Evolutionary conservation across 2,797 vertebrate genomes (phyloP), one percentile per base, ranked within the genome.

Genomic region (Xyrichtys novacula): DNA sequence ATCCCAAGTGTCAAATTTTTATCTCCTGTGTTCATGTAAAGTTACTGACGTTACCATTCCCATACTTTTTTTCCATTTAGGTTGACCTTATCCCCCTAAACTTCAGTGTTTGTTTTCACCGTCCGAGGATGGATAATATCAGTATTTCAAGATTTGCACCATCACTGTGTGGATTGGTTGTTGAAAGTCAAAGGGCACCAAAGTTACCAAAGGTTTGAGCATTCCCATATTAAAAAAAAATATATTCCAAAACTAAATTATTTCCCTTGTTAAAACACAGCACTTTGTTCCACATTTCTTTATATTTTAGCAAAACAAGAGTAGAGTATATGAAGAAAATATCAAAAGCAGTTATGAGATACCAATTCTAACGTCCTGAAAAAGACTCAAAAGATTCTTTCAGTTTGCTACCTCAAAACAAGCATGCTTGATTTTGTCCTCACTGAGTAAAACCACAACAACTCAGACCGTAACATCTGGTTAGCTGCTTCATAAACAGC

Each of bases 361-460:
- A 40, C 20, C 7, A 48, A 34, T 49, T 59, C 4, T 65, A 53
- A 64, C 73, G 50, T 65, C 73, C 2, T 17, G 17, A 8, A 54
- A 47, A 36, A 62, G 11, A 50, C 7, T 63, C 61, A 31, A 31
- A 2, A n/a, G 7, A 66, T 28, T 36, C 10, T 60, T 76, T 84
- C 44, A 67, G 74, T 87, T 89, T 83, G 64, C 86, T 90, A 89
- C 84, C 88, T 90, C 86, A 80, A 52, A 80, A 83, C 31, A 12
- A 65, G 43, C 63, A 72, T 39, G 22, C 50, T 66, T 46, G 12
- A 65, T 61, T 72, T 53, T 38, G 14, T 29, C 72, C 43, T 74
- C 43, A 43, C 12, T 4, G 4, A 52, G 31, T 19, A 49, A 29
- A 58, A 26, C 19, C 39, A 52, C 52, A 58, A 58, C 23, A 76